Evolutionary conservation across 2,888 invertebrate species (phyloP).

Genomic region (Thecophora atra): DNA sequence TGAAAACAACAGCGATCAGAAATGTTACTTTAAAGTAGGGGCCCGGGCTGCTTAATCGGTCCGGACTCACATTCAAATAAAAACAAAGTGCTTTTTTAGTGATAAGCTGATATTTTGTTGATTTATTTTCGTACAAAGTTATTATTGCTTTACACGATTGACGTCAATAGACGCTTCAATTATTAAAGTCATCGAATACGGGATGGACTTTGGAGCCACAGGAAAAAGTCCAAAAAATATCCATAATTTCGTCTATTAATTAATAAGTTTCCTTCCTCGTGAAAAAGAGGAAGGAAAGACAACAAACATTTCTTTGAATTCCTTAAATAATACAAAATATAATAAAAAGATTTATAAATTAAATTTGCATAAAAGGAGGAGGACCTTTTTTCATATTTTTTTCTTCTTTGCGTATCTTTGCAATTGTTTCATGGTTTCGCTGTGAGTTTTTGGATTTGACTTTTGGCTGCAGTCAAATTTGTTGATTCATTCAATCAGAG

Average conservation of each 20-base stretch:
- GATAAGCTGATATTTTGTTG: conserved; percentile 19
- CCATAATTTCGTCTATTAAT: background rate
- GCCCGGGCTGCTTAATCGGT: background rate
- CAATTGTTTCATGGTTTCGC: too few species aligned
- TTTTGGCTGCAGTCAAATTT: too few species aligned
- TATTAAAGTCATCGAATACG: conserved; percentile 19
- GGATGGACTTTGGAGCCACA: conserved; percentile 22
- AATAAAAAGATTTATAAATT: too few species aligned
- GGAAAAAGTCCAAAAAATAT: too few species aligned
- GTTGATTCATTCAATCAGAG: too few species aligned
- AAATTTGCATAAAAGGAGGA: too few species aligned
- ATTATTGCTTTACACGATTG: conserved; percentile 18
- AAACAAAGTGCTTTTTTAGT: background rate
- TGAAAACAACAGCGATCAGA: too few species aligned
- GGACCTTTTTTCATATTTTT: too few species aligned
- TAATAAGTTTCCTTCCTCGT: background rate
- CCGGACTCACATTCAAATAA: background rate
- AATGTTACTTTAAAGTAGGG: background rate
- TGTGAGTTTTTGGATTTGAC: too few species aligned
- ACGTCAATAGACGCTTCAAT: conserved; percentile 37
- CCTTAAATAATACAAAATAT: too few species aligned
- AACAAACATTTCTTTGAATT: too few species aligned
- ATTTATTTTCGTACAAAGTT: background rate
- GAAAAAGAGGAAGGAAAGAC: background rate
- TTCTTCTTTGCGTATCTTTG: too few species aligned